phyloP scores from a whole-genome alignment of 2,113 vertebrate species.

The human (Homo sapiens) region DNA sequence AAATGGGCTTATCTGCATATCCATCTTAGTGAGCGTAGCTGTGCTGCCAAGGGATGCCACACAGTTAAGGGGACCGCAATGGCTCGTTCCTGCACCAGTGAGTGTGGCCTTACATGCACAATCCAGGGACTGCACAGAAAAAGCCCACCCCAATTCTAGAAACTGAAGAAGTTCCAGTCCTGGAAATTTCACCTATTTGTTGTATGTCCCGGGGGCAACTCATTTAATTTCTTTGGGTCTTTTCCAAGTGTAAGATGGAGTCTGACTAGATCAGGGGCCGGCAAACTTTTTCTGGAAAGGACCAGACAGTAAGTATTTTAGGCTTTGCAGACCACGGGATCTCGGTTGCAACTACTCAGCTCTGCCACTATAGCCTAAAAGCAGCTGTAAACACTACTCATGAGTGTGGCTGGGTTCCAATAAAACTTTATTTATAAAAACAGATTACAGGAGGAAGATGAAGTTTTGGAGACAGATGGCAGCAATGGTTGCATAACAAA shows the following conservation, averaged over 20 bases:
- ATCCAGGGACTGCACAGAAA: neutral
- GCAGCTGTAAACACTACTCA: neutral
- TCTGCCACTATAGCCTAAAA: neutral
- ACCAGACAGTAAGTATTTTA: neutral
- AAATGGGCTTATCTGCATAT: accelerated
- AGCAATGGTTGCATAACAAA: accelerated
- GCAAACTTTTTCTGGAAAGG: neutral
- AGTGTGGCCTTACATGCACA: accelerated
- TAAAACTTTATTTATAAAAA: neutral
- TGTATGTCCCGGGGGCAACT: neutral
- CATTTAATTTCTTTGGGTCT: neutral
- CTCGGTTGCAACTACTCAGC: neutral
- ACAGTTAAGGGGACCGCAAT: accelerated
- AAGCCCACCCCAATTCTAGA: neutral
- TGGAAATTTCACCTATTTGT: neutral
- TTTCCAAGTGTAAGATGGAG: neutral
- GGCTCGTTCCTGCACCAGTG: accelerated
- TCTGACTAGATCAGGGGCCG: neutral
- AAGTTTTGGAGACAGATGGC: neutral
- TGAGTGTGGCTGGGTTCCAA: neutral
- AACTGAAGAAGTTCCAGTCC: neutral
- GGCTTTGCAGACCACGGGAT: neutral
- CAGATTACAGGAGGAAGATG: neutral
- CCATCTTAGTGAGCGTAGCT: accelerated
- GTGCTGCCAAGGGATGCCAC: accelerated